Evolutionary conservation across 2,113 vertebrate species (phyloP).

Genomic region (Odontesthes bonariensis): DNA sequence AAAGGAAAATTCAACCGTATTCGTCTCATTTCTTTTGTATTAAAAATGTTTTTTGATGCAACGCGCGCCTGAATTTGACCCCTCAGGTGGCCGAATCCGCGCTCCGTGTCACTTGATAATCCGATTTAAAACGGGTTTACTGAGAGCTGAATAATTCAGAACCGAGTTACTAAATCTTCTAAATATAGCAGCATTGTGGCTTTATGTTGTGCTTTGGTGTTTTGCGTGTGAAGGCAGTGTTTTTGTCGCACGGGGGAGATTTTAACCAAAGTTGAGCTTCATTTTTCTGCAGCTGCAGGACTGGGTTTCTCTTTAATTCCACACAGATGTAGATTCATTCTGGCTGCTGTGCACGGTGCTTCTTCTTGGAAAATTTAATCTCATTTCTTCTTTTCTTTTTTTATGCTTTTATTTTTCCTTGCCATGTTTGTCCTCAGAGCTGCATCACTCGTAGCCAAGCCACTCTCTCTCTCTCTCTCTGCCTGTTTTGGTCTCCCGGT

Average conservation of each 20-base stretch:
- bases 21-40: no score
- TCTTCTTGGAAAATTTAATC: conserved; percentile 57
- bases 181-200: background rate
- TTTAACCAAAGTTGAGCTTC: background rate
- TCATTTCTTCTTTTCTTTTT: conserved; percentile 39
- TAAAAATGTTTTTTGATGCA: no score
- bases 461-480: conserved; percentile 4
- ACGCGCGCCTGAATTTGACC: no score
- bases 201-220: background rate
- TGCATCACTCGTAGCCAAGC: conserved; percentile 26
- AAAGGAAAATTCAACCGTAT: no score
- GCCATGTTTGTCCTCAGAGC: conserved; percentile 57
- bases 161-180: background rate
- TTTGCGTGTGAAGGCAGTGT: background rate
- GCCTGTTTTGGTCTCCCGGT: conserved; percentile 9
- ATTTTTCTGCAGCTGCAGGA: conserved; percentile 20
- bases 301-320: conserved; percentile 52
- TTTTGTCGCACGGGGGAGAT: background rate
- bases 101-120: no score
- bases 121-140: no score
- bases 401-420: conserved; percentile 43
- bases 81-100: no score
- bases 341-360: conserved; percentile 39
- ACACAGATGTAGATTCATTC: conserved; percentile 55
- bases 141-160: background rate